Evolutionary conservation across 2,888 invertebrate species (phyloP).

Genomic region (Volucella bombylans): DNA sequence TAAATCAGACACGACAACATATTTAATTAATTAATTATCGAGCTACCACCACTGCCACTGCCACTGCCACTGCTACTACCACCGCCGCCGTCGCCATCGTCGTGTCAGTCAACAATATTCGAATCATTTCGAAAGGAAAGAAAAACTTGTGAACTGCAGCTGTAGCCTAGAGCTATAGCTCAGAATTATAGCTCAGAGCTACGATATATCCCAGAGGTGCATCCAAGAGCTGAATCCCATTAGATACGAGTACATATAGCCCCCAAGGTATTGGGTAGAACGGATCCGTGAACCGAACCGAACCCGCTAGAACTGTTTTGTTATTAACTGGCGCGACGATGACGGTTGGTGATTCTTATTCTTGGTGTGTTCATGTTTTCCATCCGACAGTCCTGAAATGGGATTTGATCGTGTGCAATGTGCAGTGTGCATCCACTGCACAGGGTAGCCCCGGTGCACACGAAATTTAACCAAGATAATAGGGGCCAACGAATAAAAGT

Average conservation of each 20-base stretch:
- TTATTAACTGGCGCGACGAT: slow-evolving; percentile 15
- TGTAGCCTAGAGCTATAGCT: too few relatives aligned
- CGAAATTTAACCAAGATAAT: slow-evolving; percentile 52
- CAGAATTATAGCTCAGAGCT: too few relatives aligned
- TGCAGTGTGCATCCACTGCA: neutral
- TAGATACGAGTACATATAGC: neutral
- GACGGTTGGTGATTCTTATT: neutral
- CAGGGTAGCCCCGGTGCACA: slow-evolving; percentile 21
- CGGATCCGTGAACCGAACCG: slow-evolving; percentile 40
- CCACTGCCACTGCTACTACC: neutral
- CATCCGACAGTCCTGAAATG: slow-evolving; percentile 15
- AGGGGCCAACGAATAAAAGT: slow-evolving; percentile 52
- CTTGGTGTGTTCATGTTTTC: slow-evolving; percentile 37
- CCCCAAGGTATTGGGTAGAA: neutral
- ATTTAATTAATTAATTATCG: slow-evolving; percentile 72
- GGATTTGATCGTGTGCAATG: slow-evolving; percentile 6
- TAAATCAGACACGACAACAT: slow-evolving; percentile 71
- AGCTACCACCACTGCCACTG: slow-evolving; percentile 24
- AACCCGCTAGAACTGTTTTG: slow-evolving; percentile 31
- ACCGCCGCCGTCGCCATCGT: neutral
- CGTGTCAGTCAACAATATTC: too few relatives aligned
- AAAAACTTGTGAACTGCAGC: too few relatives aligned
- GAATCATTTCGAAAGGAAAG: too few relatives aligned
- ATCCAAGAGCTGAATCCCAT: too few relatives aligned
- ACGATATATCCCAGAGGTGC: too few relatives aligned